These are phyloP conservation scores for Physeter macrocephalus DNA, from an alignment of 2,113 vertebrate genomes.

Conservation along the genomic window DNA sequence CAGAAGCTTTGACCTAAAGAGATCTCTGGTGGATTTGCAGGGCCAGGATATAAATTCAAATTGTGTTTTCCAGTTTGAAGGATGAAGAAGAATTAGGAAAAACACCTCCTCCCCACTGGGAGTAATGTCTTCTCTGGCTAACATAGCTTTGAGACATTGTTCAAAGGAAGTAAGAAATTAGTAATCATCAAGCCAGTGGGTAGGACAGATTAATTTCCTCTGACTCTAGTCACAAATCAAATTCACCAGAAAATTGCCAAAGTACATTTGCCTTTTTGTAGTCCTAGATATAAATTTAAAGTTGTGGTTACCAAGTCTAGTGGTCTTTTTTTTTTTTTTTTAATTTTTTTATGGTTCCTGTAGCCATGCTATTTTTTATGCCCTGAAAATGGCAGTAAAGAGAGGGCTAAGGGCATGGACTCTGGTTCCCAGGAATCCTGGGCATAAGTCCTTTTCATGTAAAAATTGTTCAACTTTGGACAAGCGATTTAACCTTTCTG, in stretches of 20 bases:
- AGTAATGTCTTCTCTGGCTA: neutral
- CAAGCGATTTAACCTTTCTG: neutral
- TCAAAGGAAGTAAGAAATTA: conserved; percentile 1
- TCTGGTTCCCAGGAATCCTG: neutral
- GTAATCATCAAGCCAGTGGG: neutral
- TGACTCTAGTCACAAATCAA: neutral
- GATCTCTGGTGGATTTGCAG: neutral
- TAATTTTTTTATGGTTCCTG: neutral
- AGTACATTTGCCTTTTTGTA: neutral
- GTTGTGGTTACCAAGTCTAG: neutral
- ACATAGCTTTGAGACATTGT: neutral
- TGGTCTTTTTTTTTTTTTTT: neutral
- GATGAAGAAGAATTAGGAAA: neutral
- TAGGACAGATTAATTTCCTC: neutral
- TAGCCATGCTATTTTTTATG: neutral
- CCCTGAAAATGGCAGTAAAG: neutral
- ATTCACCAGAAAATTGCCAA: neutral
- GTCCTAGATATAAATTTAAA: neutral
- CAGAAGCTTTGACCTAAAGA: neutral
- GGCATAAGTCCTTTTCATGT: neutral
- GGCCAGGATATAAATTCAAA: neutral
- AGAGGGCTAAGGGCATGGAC: neutral
- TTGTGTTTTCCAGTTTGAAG: neutral
- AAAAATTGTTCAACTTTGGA: neutral
- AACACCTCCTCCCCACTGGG: accelerated